Evolutionary conservation across 2,797 vertebrate species (phyloP).

Genomic region (Coregonus ussuriensis): DNA sequence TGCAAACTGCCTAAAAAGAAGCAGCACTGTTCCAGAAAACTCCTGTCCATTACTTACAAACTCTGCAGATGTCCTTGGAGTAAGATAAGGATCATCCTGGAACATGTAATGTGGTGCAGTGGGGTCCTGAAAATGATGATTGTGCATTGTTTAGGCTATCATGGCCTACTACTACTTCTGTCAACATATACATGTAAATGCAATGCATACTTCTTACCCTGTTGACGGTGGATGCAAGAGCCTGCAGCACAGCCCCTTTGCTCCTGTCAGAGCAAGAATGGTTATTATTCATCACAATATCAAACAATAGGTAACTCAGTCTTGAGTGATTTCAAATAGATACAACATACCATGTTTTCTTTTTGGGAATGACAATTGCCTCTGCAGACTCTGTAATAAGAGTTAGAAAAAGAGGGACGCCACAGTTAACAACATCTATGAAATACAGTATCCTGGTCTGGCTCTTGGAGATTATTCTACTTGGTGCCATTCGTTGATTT

Average conservation of each 20-base stretch:
- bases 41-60: slow-evolving; percentile 75
- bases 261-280: slow-evolving; percentile 76
- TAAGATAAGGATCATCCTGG: slow-evolving; percentile 90
- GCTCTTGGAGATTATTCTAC: not conserved
- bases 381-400: slow-evolving; percentile 62
- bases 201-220: slow-evolving; percentile 74
- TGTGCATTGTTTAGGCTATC: not conserved
- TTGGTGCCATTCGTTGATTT: not conserved
- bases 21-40: not conserved
- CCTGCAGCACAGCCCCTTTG: slow-evolving; percentile 86
- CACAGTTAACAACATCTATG: not conserved
- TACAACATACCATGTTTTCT: slow-evolving; percentile 89
- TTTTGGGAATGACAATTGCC: slow-evolving; percentile 83
- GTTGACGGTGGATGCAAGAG: slow-evolving; percentile 84
- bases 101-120: slow-evolving; percentile 84
- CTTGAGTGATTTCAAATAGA: not conserved
- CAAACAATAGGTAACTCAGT: not conserved
- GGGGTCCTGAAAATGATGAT: slow-evolving; percentile 77
- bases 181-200: not conserved
- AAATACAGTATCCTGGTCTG: not conserved
- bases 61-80: slow-evolving; percentile 75
- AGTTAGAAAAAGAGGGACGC: not conserved
- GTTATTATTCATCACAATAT: not conserved
- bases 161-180: not conserved
- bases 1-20: not conserved